Evolutionary conservation across 2,888 invertebrate species (phyloP).

Genomic region (Salticus scenicus): DNA sequence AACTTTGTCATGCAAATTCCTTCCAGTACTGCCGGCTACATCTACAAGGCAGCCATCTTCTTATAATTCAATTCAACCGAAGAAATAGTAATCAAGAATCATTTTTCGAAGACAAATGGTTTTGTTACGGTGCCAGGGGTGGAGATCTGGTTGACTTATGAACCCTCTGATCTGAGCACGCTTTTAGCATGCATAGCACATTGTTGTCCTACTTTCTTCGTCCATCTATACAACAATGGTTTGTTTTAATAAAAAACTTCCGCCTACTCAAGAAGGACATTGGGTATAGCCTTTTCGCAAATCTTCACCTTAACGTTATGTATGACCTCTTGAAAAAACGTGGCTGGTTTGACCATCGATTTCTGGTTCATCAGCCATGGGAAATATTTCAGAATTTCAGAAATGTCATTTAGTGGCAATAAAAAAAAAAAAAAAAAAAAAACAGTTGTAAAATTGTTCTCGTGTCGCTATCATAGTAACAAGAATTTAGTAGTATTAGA

Average conservation of each 20-base stretch:
- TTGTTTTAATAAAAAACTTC: constrained; percentile 44
- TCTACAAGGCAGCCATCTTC: constrained; percentile 16
- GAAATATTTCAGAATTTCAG: neutral
- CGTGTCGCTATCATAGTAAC: too few species aligned
- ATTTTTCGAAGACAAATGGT: constrained; percentile 48
- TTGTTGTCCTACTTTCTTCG: constrained; percentile 53
- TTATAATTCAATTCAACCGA: constrained; percentile 20
- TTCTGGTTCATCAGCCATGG: neutral
- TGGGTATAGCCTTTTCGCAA: neutral
- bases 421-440: too few species aligned
- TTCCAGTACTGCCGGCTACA: neutral
- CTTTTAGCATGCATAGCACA: constrained; percentile 50
- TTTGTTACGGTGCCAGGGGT: constrained; percentile 48
- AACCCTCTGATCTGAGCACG: constrained; percentile 23
- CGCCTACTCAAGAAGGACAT: constrained; percentile 47
- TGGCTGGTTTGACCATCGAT: constrained; percentile 13
- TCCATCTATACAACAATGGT: constrained; percentile 50
- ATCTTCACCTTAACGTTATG: neutral
- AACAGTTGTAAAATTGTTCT: too few species aligned
- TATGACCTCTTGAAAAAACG: constrained; percentile 2
- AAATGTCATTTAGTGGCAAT: neutral
- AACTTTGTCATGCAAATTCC: constrained; percentile 8
- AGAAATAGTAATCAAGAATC: constrained; percentile 43
- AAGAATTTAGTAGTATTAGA: too few species aligned
- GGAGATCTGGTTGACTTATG: constrained; percentile 65